Percentiles rank a stretch among this genome's conserved stretches.
Conservation (phyloP, 2,113 vertebrate genomes). For the Antechinus flavipes region DNA sequence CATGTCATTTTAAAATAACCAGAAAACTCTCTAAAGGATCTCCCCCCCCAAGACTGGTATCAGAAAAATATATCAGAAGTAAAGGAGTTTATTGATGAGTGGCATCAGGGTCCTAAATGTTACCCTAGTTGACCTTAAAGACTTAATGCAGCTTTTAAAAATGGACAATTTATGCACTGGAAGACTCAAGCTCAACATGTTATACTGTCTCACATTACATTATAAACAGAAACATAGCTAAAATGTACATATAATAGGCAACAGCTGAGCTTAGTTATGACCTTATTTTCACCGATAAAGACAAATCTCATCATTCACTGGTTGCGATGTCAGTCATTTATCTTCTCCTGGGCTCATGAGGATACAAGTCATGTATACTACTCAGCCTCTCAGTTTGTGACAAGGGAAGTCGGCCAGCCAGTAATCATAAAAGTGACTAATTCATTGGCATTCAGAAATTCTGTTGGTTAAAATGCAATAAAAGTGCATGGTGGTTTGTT, state of each 20-base stretch:
- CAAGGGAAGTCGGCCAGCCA: conserved; percentile 52
- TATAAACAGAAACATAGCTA: conserved; percentile 47
- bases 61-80: conserved; percentile 58
- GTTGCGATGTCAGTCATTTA: conserved; percentile 68
- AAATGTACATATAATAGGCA: conserved; percentile 25
- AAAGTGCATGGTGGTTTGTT: conserved; percentile 22
- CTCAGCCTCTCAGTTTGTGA: conserved; percentile 22
- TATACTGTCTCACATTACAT: conserved; percentile 34
- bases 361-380: conserved; percentile 58
- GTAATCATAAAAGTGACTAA: conserved; percentile 54
- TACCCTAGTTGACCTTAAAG: conserved; percentile 61
- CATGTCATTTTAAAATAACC: conserved; percentile 16
- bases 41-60: conserved; percentile 31
- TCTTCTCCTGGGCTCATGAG: conserved; percentile 65
- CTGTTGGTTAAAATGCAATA: conserved; percentile 67
- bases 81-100: conserved; percentile 65
- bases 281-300: conserved; percentile 71
- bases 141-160: conserved; percentile 62
- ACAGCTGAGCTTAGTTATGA: conserved; percentile 47
- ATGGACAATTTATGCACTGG: conserved; percentile 70
- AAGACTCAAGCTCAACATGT: conserved; percentile 24
- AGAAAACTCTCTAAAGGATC: conserved; percentile 24
- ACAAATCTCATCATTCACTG: conserved; percentile 57
- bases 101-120: conserved; percentile 52
- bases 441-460: conserved; percentile 71